Percentiles rank a stretch among this genome's conserved stretches.
Conservation (phyloP, 1,140 invertebrate genomes). For the Brachystomella parvula region DNA sequence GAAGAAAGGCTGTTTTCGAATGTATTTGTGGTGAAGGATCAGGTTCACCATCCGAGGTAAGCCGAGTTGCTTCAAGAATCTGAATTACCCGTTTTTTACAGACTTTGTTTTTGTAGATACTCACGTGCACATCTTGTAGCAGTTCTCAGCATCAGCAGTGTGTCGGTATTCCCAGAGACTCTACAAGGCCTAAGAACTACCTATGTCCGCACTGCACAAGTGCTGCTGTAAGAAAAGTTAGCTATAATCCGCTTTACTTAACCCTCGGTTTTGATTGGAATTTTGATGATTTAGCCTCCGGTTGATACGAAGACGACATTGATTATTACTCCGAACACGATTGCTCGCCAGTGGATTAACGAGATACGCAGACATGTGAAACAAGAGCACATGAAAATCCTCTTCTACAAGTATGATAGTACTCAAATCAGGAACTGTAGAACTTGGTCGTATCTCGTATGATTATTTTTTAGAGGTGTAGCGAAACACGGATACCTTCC, state of each 20-base stretch:
- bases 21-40: slow-evolving; percentile 31
- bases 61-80: slow-evolving; percentile 3
- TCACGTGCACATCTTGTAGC: slow-evolving; percentile 51
- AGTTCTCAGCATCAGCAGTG: slow-evolving; percentile 55
- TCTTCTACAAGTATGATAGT: slow-evolving; percentile 49
- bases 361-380: slow-evolving; percentile 61
- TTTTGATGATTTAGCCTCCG: slow-evolving; percentile 40
- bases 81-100: slow-evolving; percentile 2
- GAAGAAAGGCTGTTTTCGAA: slow-evolving; percentile 39
- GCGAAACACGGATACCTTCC: slow-evolving; percentile 54
- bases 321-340: slow-evolving; percentile 62
- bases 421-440: too few relatives aligned
- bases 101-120: slow-evolving; percentile 37
- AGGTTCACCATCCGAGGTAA: too few relatives aligned
- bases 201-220: slow-evolving; percentile 56
- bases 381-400: slow-evolving; percentile 49
- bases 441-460: too few relatives aligned
- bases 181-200: slow-evolving; percentile 44
- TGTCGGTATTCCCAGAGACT: slow-evolving; percentile 47
- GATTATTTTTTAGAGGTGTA: slow-evolving; percentile 42
- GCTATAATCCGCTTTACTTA: neutral
- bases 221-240: slow-evolving; percentile 33
- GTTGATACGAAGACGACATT: slow-evolving; percentile 57
- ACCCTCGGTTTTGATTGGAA: neutral
- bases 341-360: slow-evolving; percentile 63